phyloP scores from a whole-genome alignment of 2,888 invertebrate genomes.

The Erebia epiphron region DNA sequence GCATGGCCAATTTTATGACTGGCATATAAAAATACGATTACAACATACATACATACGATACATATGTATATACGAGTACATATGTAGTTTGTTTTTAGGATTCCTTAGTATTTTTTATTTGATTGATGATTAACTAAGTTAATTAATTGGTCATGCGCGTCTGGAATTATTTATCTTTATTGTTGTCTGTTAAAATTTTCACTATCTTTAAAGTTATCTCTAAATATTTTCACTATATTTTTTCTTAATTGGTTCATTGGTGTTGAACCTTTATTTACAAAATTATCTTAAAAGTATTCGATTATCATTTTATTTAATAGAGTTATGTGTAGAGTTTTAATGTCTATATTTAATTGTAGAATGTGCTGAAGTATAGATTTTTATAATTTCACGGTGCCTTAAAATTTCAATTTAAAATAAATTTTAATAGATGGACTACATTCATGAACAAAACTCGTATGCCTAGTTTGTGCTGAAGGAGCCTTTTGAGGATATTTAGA shows the following conservation, averaged over 20 bases:
- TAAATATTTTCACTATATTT: too few relatives aligned
- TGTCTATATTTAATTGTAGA: conserved; percentile 4
- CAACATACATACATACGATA: too few relatives aligned
- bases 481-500: too few relatives aligned
- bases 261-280: neutral
- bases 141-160: neutral
- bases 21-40: too few relatives aligned
- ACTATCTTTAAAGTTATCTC: neutral
- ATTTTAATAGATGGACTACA: too few relatives aligned
- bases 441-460: neutral
- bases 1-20: neutral
- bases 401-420: neutral
- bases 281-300: conserved; percentile 4
- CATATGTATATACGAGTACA: too few relatives aligned
- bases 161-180: neutral
- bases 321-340: neutral
- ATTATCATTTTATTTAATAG: neutral
- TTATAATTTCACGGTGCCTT: conserved; percentile 17
- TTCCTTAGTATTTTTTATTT: neutral
- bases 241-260: neutral
- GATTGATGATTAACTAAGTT: neutral
- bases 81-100: too few relatives aligned
- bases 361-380: neutral
- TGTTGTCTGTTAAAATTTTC: neutral
- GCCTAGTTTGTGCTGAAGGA: too few relatives aligned